Conservation (phyloP, 2,888 invertebrate species). For the Lapara coniferarum region DNA sequence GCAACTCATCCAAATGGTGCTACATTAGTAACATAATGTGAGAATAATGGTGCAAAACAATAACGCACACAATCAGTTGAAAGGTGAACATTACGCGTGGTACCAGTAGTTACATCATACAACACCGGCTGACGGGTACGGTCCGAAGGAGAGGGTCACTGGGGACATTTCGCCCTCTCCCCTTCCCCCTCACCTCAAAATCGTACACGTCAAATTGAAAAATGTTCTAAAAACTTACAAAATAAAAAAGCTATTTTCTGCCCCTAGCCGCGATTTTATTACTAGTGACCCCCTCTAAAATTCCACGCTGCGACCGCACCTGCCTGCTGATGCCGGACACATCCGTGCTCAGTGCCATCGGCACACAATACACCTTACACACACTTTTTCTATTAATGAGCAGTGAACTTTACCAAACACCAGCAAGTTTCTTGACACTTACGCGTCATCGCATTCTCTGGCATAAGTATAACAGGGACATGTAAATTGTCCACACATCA, state of each 20-base stretch:
- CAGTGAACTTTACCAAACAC: not conserved
- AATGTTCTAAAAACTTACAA: no score
- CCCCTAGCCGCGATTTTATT: no score
- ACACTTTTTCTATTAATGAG: not conserved
- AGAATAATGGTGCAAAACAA: conserved; percentile 33
- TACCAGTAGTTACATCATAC: conserved; percentile 17
- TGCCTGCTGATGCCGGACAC: not conserved
- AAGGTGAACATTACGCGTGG: conserved; percentile 33
- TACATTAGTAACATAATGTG: conserved; percentile 57
- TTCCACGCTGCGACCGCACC: no score
- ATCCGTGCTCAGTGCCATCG: not conserved
- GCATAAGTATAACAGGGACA: not conserved
- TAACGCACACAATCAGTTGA: conserved; percentile 35
- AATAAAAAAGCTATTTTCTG: no score
- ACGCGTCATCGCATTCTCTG: not conserved
- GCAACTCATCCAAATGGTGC: conserved; percentile 75
- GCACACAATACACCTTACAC: not conserved
- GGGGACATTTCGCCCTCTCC: no score
- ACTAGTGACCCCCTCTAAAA: no score
- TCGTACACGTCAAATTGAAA: no score
- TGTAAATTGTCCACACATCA: not conserved
- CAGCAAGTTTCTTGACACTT: not conserved
- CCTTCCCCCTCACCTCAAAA: no score
- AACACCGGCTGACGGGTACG: not conserved
- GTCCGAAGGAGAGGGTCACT: no score